Evolutionary conservation across 2,113 vertebrate genomes (phyloP).

Genomic region (Heliornis fulica): DNA sequence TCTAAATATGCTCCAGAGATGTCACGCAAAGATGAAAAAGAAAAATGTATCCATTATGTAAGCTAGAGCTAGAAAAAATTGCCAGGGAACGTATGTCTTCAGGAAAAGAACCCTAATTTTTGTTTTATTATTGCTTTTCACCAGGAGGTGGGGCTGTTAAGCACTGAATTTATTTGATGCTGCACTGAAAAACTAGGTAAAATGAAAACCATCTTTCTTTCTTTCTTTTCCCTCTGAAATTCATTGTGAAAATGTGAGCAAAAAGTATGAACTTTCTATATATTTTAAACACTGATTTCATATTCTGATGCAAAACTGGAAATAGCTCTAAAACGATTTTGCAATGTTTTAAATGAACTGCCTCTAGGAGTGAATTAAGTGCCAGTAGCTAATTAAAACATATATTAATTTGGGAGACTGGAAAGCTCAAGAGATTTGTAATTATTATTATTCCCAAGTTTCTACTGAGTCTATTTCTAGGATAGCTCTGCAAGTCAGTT

Average conservation of each 20-base stretch:
- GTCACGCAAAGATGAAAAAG: not conserved
- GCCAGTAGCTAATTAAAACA: constrained; percentile 56
- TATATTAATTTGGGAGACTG: constrained; percentile 33
- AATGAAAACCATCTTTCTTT: not conserved
- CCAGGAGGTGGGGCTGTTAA: constrained; percentile 68
- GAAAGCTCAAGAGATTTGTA: constrained; percentile 40
- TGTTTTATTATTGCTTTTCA: not conserved
- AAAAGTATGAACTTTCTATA: not conserved
- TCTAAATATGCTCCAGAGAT: not conserved
- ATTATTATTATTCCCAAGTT: constrained; percentile 53
- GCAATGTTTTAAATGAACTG: not conserved
- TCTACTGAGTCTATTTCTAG: constrained; percentile 22
- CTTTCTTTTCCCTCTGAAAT: not conserved
- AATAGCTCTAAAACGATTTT: not conserved
- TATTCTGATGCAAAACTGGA: not conserved
- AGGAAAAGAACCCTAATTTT: not conserved
- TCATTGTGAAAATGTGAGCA: not conserved
- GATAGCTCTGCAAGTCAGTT: constrained; percentile 5
- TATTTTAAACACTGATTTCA: constrained; percentile 1
- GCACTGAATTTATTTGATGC: not conserved
- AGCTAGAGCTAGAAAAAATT: not conserved
- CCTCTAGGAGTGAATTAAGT: constrained; percentile 15
- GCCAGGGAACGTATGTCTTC: not conserved
- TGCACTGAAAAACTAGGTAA: not conserved
- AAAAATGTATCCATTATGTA: not conserved